These are phyloP conservation scores for Tiaroga cobitis DNA, from an alignment of 2,797 vertebrate species.

Conservation along the genomic window DNA sequence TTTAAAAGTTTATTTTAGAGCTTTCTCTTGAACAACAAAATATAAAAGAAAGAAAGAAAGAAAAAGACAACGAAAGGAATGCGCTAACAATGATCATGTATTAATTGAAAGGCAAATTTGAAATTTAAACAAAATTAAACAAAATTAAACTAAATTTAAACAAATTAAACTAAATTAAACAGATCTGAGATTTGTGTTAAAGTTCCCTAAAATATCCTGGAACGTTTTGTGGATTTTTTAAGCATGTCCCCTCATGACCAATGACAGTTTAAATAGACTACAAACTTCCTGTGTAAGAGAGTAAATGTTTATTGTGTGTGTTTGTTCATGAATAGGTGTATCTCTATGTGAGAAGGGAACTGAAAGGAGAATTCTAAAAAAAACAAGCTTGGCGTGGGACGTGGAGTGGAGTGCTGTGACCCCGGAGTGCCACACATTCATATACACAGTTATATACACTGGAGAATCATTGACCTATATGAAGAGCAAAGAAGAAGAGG, in stretches of 20 bases:
- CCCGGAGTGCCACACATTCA: constrained; percentile 47
- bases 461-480: constrained; percentile 44
- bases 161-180: not conserved
- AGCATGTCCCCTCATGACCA: constrained; percentile 30
- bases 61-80: not conserved
- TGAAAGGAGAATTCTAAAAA: constrained; percentile 49
- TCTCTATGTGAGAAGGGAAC: constrained; percentile 38
- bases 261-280: constrained; percentile 47
- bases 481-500: constrained; percentile 32
- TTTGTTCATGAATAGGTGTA: constrained; percentile 44
- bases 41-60: not conserved
- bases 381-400: constrained; percentile 55
- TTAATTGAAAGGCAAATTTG: not conserved
- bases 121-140: no score
- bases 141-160: no score
- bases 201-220: not conserved
- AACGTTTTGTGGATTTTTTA: constrained; percentile 11
- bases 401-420: constrained; percentile 55
- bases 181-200: constrained; percentile 1
- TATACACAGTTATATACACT: constrained; percentile 48
- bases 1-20: not conserved
- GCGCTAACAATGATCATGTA: not conserved
- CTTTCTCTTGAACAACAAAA: not conserved
- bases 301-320: constrained; percentile 53
- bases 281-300: constrained; percentile 49